Conservation (phyloP, 2,888 invertebrate species). For the Diarsia mendica region DNA sequence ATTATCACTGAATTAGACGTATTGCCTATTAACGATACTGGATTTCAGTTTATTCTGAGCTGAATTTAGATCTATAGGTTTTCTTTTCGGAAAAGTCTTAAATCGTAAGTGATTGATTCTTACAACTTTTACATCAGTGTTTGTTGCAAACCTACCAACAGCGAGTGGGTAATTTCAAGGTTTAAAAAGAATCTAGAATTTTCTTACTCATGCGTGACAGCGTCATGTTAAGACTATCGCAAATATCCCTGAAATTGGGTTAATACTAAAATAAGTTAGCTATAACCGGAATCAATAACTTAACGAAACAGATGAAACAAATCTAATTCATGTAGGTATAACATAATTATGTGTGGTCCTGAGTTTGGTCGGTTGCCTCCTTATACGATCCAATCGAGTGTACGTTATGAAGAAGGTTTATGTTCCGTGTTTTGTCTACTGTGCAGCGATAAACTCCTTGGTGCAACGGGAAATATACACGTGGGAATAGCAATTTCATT, state of each 20-base stretch:
- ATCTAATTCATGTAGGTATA: not conserved
- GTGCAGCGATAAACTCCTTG: slow-evolving; percentile 29
- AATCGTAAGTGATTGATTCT: slow-evolving; percentile 46
- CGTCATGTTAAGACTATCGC: not conserved
- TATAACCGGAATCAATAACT: not conserved
- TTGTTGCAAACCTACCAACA: not conserved
- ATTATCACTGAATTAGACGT: slow-evolving; percentile 36
- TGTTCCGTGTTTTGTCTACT: slow-evolving; percentile 27
- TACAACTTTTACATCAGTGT: slow-evolving; percentile 19
- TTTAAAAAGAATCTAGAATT: not conserved
- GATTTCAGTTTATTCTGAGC: slow-evolving; percentile 15
- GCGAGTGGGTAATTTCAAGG: not conserved
- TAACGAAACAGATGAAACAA: slow-evolving; percentile 12
- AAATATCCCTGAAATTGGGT: slow-evolving; percentile 1
- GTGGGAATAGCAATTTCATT: not conserved
- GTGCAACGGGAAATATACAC: slow-evolving; percentile 20
- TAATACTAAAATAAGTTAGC: slow-evolving; percentile 1
- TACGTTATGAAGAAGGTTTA: slow-evolving; percentile 15
- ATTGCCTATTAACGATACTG: slow-evolving; percentile 9
- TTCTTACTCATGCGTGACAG: not conserved
- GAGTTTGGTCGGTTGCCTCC: not conserved
- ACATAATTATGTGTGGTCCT: not conserved
- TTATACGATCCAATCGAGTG: slow-evolving; percentile 17
- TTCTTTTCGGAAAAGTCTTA: slow-evolving; percentile 26
- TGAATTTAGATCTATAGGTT: slow-evolving; percentile 20